Evolutionary conservation across 2,113 vertebrate species (phyloP).

Genomic region (Solea senegalensis): DNA sequence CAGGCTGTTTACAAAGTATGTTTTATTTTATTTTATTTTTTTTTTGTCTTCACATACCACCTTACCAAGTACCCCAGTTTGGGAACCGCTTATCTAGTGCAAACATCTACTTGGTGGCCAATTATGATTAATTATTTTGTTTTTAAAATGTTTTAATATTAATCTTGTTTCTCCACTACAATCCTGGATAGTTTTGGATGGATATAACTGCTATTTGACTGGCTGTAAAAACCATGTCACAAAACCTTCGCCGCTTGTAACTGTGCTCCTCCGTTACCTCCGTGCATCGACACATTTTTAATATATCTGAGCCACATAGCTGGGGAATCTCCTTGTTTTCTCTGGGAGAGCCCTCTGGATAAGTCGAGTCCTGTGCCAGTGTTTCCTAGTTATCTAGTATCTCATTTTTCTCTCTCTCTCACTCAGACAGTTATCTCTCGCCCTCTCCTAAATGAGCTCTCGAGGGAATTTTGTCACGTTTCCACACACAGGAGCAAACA

Average conservation of each 20-base stretch:
- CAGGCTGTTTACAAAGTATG: no score
- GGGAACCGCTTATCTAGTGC: no score
- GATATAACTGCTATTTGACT: no score
- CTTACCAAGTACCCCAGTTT: no score
- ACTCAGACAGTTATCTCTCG: slow-evolving; percentile 20
- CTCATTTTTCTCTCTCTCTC: slow-evolving; percentile 30
- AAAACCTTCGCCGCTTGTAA: neutral
- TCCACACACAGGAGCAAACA: slow-evolving; percentile 40
- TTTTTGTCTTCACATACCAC: no score
- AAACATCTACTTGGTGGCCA: no score
- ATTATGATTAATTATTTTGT: no score
- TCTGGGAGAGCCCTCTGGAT: slow-evolving; percentile 37
- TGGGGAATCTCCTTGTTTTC: slow-evolving; percentile 55
- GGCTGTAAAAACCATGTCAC: neutral
- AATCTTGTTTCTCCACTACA: no score
- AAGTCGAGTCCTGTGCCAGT: slow-evolving; percentile 34
- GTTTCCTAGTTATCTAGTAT: slow-evolving; percentile 48
- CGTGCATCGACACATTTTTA: neutral
- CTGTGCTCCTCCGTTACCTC: neutral
- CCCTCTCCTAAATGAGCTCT: slow-evolving; percentile 71
- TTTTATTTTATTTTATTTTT: no score
- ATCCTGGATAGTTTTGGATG: no score
- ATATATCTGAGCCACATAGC: slow-evolving; percentile 22
- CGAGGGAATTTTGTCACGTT: slow-evolving; percentile 58
- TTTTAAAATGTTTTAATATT: no score